Evolutionary conservation across 1,140 invertebrate species (phyloP), one percentile per base, ranked within the genome.

Genomic region (Pissodes strobi): DNA sequence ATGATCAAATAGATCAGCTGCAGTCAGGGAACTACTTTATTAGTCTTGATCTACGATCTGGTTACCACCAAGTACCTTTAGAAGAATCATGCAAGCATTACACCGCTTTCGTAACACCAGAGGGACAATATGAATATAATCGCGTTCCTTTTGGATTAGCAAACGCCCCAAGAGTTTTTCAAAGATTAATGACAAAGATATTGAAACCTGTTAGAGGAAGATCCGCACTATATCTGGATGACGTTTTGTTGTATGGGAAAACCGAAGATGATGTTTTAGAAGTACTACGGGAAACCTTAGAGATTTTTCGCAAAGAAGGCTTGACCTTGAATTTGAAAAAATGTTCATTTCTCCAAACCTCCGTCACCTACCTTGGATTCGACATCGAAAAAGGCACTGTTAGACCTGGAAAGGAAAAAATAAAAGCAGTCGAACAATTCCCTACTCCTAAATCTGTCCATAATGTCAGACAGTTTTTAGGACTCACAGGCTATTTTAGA

Each of bases 241-340:
- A 73, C 21, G 23, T 68, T 23, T 15, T 69, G 57, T 25, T 68
- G 72, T 3, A 79, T 78, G 64, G 30, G 79, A 1, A 79, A 80
- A 83, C n/a, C 6, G n/a, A 6, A 34, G 30, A 34, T n/a, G 30
- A 34, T 6, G 30, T n/a, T 8, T n/a, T 34, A n/a, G 30, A 34
- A 8, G n/a, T 8, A 34, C n/a, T 34, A 34, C 6, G n/a, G n/a
- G 30, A 34, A 34, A 34, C 30, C n/a, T 34, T n/a, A n/a, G n/a
- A 34, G 6, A 34, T 34, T 8, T 34, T 34, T 34, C 30, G 30
- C 6, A 34, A n/a, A n/a, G n/a, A 34, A 34, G 30, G 30, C 30
- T 8, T 34, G 30, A 34, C 30, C 6, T 9, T 48, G 18, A 48
- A 48, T 18, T 48, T 48, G 18, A 6, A 3, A 18, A 48, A 48